Percentiles rank a stretch among this genome's conserved stretches.
phyloP scores from a whole-genome alignment of 2,797 vertebrate genomes.

The Anas flavirostris region DNA sequence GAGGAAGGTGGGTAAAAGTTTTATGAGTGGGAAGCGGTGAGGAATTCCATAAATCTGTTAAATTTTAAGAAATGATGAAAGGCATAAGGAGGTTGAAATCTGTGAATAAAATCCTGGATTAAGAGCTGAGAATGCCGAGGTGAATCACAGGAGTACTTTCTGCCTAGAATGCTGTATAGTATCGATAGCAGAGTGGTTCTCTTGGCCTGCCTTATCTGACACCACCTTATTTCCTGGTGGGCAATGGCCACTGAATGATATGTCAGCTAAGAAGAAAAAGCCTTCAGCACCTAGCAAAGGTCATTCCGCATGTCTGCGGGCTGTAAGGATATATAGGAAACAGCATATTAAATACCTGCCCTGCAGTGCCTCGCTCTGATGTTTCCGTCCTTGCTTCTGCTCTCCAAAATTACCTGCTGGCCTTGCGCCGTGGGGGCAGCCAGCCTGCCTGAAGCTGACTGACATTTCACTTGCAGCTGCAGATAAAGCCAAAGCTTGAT shows the following conservation, averaged over 20 bases:
- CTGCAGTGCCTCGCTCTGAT: neutral
- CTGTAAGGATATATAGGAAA: neutral
- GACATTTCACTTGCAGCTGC: neutral
- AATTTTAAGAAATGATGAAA: neutral
- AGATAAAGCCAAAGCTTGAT: neutral
- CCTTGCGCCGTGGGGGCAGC: neutral
- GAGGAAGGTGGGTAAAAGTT: neutral
- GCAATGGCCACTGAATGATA: neutral
- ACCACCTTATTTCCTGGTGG: neutral
- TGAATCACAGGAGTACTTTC: neutral
- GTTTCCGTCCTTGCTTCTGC: neutral
- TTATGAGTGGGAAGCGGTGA: neutral
- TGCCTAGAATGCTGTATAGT: neutral
- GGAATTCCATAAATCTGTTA: accelerated
- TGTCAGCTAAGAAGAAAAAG: neutral
- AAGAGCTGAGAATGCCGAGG: neutral
- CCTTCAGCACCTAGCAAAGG: neutral
- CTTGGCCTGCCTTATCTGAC: neutral
- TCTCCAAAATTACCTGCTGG: neutral
- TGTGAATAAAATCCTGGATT: neutral
- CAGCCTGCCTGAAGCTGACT: neutral
- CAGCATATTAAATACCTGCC: neutral
- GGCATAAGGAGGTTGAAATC: neutral
- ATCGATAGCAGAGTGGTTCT: neutral
- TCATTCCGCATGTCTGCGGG: neutral